These are phyloP conservation scores for Cichladusa arquata DNA, from an alignment of 2,113 vertebrate genomes.

Conservation along the genomic window DNA sequence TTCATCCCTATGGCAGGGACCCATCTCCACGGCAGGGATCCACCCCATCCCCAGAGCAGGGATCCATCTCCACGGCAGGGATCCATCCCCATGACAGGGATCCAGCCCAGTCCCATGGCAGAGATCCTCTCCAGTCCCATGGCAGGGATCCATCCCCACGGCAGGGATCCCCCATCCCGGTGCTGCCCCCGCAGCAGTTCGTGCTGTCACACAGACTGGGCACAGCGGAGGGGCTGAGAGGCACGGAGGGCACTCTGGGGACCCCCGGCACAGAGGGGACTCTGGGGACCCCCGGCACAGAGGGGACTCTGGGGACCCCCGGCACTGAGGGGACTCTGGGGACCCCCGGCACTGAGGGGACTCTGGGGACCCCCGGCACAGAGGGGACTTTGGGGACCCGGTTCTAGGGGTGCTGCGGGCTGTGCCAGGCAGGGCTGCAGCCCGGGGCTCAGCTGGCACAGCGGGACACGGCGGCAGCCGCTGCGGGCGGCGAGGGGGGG, in stretches of 20 bases:
- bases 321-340: background rate
- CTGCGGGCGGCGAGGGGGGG: background rate
- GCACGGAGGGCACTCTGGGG: background rate
- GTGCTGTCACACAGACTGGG: background rate
- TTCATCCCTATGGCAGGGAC: no score
- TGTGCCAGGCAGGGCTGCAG: background rate
- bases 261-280: no score
- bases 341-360: no score
- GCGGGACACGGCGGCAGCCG: background rate
- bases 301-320: no score
- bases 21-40: background rate
- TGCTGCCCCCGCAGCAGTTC: background rate
- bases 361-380: no score
- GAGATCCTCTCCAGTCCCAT: background rate
- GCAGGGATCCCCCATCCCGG: background rate
- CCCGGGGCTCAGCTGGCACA: slow-evolving; percentile 32
- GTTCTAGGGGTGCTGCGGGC: background rate
- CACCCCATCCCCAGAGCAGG: background rate
- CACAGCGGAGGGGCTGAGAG: background rate
- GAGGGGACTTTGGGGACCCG: background rate
- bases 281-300: no score
- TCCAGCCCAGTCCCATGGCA: no score
- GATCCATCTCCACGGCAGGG: background rate
- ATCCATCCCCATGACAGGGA: background rate
- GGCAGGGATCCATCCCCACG: no score